Evolutionary conservation across 2,888 invertebrate species (phyloP).

Genomic region (Drosophila kambysellisi): DNA sequence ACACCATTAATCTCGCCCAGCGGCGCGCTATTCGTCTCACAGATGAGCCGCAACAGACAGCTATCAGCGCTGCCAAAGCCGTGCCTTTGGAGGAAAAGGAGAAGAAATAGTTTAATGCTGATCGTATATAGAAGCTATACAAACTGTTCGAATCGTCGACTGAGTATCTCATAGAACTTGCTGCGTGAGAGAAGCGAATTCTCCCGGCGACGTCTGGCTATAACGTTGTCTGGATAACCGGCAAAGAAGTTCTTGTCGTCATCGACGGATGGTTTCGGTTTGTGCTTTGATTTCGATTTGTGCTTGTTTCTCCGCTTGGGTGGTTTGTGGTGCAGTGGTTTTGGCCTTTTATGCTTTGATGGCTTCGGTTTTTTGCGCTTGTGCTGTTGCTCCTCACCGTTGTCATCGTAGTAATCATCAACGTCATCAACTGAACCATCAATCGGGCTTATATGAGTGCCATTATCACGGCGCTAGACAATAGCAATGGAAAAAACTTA

Average conservation of each 20-base stretch:
- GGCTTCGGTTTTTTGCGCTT: conserved; percentile 29
- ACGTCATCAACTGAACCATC: conserved; percentile 22
- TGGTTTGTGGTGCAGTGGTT: conserved; percentile 15
- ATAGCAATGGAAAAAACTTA: not conserved
- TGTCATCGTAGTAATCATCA: conserved; percentile 43
- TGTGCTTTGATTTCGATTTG: conserved; percentile 36
- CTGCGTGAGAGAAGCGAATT: conserved; percentile 65
- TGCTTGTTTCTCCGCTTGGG: conserved; percentile 43
- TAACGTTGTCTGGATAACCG: conserved; percentile 38
- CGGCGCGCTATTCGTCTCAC: conserved; percentile 87
- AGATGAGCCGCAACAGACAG: conserved; percentile 89
- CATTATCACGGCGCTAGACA: conserved; percentile 46
- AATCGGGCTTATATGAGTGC: conserved; percentile 21
- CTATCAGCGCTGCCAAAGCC: conserved; percentile 84
- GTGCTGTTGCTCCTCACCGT: conserved; percentile 36
- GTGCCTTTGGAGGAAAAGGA: conserved; percentile 49
- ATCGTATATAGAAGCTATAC: conserved; percentile 12
- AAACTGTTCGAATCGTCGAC: conserved; percentile 65
- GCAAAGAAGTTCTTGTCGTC: conserved; percentile 67
- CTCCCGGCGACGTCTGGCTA: conserved; percentile 17
- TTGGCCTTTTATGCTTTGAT: conserved; percentile 28
- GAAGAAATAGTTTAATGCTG: not conserved
- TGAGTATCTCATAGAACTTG: conserved; percentile 70
- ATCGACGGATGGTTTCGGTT: conserved; percentile 20
- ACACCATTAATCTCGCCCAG: conserved; percentile 87